Evolutionary conservation across 2,888 invertebrate species (phyloP).

Genomic region (Sarcophaga rosellei): DNA sequence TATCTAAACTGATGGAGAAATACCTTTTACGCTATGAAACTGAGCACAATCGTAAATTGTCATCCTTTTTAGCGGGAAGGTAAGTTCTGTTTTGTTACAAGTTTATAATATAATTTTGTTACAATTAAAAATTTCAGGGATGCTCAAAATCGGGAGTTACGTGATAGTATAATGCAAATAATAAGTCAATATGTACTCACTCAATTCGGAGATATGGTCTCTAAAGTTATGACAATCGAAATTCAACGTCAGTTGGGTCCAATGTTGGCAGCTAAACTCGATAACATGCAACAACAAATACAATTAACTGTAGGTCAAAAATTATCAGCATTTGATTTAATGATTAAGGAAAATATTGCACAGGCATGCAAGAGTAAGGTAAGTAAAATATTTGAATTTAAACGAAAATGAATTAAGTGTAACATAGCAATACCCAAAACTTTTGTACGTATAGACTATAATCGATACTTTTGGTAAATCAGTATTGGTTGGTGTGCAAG

Average conservation of each 20-base stretch:
- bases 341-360: constrained; percentile 90
- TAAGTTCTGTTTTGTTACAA: constrained; percentile 60
- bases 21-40: constrained; percentile 80
- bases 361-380: constrained; percentile 91
- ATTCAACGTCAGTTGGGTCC: constrained; percentile 83
- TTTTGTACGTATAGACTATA: constrained; percentile 83
- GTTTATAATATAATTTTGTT: neutral
- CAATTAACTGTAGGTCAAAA: constrained; percentile 88
- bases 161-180: constrained; percentile 82
- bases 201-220: constrained; percentile 83
- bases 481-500: constrained; percentile 87
- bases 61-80: constrained; percentile 78
- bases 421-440: too few relatives aligned
- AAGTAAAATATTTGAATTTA: constrained; percentile 75
- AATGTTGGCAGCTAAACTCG: constrained; percentile 84
- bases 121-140: constrained; percentile 76
- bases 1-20: constrained; percentile 80
- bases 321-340: constrained; percentile 87
- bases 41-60: constrained; percentile 78
- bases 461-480: constrained; percentile 88
- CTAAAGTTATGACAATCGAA: constrained; percentile 83
- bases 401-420: too few relatives aligned
- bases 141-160: constrained; percentile 82
- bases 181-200: constrained; percentile 83
- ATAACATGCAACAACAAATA: constrained; percentile 88